These are phyloP conservation scores for Odontamblyopus rebecca DNA, from an alignment of 2,797 vertebrate genomes.

Conservation along the genomic window DNA sequence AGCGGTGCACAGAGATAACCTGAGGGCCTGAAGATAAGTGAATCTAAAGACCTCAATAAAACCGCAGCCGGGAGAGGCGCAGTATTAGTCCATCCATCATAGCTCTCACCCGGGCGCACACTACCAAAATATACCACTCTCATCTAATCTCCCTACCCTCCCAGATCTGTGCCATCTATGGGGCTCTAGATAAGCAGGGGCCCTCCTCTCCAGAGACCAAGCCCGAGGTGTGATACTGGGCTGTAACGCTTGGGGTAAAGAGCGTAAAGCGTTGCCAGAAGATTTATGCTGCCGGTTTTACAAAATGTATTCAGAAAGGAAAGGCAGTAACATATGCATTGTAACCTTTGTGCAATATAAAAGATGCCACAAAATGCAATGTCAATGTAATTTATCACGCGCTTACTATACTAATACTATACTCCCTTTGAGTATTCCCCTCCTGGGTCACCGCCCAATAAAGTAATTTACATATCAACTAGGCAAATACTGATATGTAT, in stretches of 20 bases:
- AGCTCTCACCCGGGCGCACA: slow-evolving; percentile 65
- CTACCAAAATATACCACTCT: slow-evolving; percentile 71
- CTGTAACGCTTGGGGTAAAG: slow-evolving; percentile 7
- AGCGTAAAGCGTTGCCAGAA: background rate
- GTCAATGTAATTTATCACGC: background rate
- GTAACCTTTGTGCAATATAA: background rate
- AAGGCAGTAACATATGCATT: background rate
- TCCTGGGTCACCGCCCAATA: too few species aligned
- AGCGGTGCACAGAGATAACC: slow-evolving; percentile 61
- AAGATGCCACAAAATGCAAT: background rate
- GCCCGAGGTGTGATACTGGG: slow-evolving; percentile 29
- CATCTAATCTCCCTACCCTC: slow-evolving; percentile 58
- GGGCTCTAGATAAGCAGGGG: slow-evolving; percentile 57
- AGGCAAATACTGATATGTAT: too few species aligned
- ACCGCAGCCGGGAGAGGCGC: slow-evolving; percentile 50
- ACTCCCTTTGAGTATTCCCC: too few species aligned
- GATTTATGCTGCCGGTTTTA: background rate
- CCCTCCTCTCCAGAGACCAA: slow-evolving; percentile 44
- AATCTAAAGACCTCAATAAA: slow-evolving; percentile 77
- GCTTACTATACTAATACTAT: too few species aligned
- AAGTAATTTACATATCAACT: too few species aligned
- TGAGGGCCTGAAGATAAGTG: slow-evolving; percentile 68
- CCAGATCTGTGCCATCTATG: slow-evolving; percentile 60
- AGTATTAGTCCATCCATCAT: slow-evolving; percentile 79
- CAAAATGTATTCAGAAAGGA: background rate